These are phyloP conservation scores for Cochlearius cochlearius DNA, from an alignment of 2,113 vertebrate species.

Conservation along the genomic window DNA sequence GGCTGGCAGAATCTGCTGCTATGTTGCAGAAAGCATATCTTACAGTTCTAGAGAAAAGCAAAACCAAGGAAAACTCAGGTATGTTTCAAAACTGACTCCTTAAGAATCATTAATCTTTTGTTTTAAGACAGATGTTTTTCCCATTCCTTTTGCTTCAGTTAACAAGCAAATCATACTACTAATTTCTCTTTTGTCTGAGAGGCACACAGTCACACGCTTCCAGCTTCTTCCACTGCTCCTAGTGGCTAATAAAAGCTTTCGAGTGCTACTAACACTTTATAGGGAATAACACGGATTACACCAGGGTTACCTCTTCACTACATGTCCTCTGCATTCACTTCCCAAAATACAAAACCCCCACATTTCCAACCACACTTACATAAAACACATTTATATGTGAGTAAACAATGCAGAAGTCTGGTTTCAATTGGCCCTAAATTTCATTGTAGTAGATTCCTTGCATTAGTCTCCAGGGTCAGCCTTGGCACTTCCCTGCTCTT, in stretches of 20 bases:
- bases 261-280: background rate
- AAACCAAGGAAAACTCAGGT: background rate
- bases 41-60: background rate
- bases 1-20: background rate
- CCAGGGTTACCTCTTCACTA: background rate
- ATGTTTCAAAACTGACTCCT: background rate
- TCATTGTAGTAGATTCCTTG: background rate
- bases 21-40: background rate
- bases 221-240: background rate
- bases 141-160: background rate
- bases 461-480: background rate
- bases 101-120: background rate
- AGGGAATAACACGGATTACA: background rate
- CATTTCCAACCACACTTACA: background rate
- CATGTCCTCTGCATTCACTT: background rate
- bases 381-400: background rate
- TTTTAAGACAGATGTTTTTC: background rate
- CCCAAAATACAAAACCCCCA: background rate
- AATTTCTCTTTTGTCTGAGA: background rate
- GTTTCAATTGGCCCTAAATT: background rate
- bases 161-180: background rate
- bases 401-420: background rate
- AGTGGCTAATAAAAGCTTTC: background rate
- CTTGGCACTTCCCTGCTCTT: background rate
- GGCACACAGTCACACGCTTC: background rate